Conservation (phyloP, 1,140 invertebrate species). For the Penaeus indicus region DNA sequence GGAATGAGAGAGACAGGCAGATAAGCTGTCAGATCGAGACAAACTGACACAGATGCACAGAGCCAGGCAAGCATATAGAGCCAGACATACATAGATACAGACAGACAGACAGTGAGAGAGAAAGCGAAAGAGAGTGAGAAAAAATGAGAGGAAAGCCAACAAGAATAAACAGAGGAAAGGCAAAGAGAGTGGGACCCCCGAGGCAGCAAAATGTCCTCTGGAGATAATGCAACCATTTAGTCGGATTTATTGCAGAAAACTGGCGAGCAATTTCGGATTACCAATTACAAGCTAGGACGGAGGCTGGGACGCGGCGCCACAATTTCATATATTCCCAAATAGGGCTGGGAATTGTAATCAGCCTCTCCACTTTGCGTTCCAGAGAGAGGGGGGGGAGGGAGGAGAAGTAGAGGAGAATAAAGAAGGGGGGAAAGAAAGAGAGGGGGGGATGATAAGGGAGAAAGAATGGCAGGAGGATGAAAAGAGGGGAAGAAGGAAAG, state of each 20-base stretch:
- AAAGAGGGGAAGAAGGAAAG: conserved; percentile 21
- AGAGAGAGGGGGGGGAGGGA: background rate
- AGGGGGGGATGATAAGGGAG: background rate
- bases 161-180: too few species aligned
- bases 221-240: conserved; percentile 9
- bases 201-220: conserved; percentile 5
- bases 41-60: background rate
- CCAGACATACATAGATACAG: background rate
- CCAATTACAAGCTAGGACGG: background rate
- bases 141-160: too few species aligned
- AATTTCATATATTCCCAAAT: too few species aligned
- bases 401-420: background rate
- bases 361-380: background rate
- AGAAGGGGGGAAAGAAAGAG: background rate
- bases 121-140: too few species aligned
- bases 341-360: background rate
- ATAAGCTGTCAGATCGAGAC: conserved; percentile 1
- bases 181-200: background rate
- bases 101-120: background rate
- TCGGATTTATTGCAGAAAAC: too few species aligned
- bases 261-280: too few species aligned
- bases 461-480: background rate
- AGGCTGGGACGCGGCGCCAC: too few species aligned
- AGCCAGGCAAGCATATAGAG: background rate
- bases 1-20: conserved; percentile 28